These are phyloP conservation scores for Nemurella pictetii DNA, from an alignment of 2,888 invertebrate genomes.

Conservation along the genomic window DNA sequence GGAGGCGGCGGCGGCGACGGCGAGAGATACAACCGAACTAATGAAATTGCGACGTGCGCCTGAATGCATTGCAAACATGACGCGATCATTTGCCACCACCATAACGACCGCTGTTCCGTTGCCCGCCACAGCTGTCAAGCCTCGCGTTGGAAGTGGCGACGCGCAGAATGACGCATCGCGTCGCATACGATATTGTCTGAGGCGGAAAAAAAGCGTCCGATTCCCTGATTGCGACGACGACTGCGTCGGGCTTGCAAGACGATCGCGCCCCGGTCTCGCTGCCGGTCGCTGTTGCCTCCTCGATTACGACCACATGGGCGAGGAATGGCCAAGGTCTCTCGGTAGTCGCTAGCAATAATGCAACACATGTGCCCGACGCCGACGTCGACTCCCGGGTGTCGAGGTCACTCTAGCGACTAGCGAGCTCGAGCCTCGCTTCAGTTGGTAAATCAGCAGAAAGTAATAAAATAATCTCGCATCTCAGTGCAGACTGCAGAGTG, in stretches of 20 bases:
- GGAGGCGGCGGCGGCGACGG: background rate
- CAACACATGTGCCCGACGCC: background rate
- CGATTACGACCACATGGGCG: background rate
- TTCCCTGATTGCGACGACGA: background rate
- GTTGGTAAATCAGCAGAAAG: no score
- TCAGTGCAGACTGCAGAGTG: no score
- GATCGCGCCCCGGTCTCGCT: background rate
- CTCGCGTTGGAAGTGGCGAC: background rate
- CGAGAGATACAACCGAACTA: background rate
- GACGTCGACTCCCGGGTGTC: no score
- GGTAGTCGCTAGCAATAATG: background rate
- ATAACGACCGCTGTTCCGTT: no score
- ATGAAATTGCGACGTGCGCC: background rate
- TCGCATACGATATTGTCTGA: background rate
- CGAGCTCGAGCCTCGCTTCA: no score
- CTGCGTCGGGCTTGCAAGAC: background rate
- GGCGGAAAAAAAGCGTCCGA: background rate
- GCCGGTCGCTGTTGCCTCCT: background rate
- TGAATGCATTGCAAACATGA: no score
- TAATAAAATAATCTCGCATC: no score
- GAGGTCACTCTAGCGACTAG: no score
- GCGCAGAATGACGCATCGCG: background rate
- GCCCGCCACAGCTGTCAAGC: no score
- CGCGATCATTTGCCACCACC: background rate
- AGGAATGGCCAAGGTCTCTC: background rate